Base-by-base conservation (phyloP, 1,140 invertebrate genomes). In the Potamilus streckersoni region DNA sequence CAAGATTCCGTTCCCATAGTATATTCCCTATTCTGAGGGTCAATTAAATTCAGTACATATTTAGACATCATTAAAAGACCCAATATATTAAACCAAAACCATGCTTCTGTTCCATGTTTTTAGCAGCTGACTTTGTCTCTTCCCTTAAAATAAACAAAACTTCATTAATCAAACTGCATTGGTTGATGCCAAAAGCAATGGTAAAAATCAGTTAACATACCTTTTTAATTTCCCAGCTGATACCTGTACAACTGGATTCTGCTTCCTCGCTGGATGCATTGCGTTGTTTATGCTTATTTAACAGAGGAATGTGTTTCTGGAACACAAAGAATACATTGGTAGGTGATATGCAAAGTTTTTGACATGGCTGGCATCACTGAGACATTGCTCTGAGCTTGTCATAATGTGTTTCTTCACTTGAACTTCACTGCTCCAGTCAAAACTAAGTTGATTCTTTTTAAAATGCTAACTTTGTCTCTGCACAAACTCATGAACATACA, bases 261-360 rank as follows among this genome's bases (percentile, higher is more conserved):
- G 31, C 69, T 8, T 80, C 76, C 55, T 77, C 73, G 14, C 78
- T 72, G 5, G 73, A 68, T 11, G 49, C 19, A 59, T 68, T 76
- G 31, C 78, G 73, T 14, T 67, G 72, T 64, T 80, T 83, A 23
- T 75, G 59, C 55, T 71, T 62, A 2, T 23, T 55, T 56, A 79
- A 31, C 38, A 81, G 65, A 17, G 77, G 67, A 69, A 80, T 77
- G 23, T 80, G 78, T 66, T 82, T 82, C 80, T 80, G 79, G 17
- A 78, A 59, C 63, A 68, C 17, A 64, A 8, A 49, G 56, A 20
- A 74, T 49, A 23, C 14, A 64, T 55, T 17, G 31, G 19, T 20
- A 66, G 19, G 16, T 1, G 4, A n/a, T 27, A 20, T 31, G 14
- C 16, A 60, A 60, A 38, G 8, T 15, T 60, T 20, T 61, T 6